A percentile compares a stretch with the other conserved stretches of the same genome.
These are phyloP conservation scores for Apodemia duryi DNA, from an alignment of 2,888 invertebrate species.

Conservation along the genomic window DNA sequence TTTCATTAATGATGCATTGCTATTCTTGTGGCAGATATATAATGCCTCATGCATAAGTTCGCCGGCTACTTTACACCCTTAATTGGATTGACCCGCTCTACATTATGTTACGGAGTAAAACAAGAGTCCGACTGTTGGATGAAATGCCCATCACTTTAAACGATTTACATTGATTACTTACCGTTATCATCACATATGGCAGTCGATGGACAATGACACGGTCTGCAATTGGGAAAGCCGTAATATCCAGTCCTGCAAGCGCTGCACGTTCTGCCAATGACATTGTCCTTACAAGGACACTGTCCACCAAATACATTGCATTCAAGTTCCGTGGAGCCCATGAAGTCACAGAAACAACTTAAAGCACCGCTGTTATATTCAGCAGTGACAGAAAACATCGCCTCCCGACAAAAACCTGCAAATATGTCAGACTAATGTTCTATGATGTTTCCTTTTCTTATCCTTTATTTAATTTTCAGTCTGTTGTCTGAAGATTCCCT, in stretches of 20 bases:
- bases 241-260: slow-evolving; percentile 94
- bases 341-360: slow-evolving; percentile 92
- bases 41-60: too few relatives aligned
- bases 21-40: too few relatives aligned
- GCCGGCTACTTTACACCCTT: too few relatives aligned
- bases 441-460: too few relatives aligned
- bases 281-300: slow-evolving; percentile 94
- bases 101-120: too few relatives aligned
- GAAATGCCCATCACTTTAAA: too few relatives aligned
- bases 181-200: slow-evolving; percentile 88
- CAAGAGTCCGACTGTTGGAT: too few relatives aligned
- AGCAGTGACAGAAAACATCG: slow-evolving; percentile 95
- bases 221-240: slow-evolving; percentile 96
- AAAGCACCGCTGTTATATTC: slow-evolving; percentile 97
- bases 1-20: too few relatives aligned
- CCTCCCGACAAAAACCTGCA: slow-evolving; percentile 91
- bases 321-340: slow-evolving; percentile 90
- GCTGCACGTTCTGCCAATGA: slow-evolving; percentile 94
- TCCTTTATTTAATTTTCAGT: too few relatives aligned
- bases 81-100: too few relatives aligned
- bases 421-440: background rate
- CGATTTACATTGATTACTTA: slow-evolving; percentile 32
- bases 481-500: too few relatives aligned
- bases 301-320: slow-evolving; percentile 98
- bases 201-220: slow-evolving; percentile 91